Conservation (phyloP, 2,797 vertebrate species). For the Botia kubotai region DNA sequence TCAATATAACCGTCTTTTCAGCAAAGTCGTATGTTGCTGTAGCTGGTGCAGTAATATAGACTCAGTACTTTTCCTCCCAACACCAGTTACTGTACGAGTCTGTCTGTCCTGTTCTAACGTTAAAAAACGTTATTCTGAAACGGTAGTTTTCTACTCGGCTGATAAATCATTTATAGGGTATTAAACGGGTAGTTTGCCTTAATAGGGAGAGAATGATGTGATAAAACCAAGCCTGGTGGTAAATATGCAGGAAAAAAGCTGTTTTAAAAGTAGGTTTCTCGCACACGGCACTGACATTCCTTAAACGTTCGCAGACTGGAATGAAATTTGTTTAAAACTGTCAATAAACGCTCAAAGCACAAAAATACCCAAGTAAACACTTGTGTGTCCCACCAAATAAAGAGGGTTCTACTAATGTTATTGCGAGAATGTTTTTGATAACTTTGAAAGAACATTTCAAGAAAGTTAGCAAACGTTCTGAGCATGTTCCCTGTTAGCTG, state of each 20-base stretch:
- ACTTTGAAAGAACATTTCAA: no score
- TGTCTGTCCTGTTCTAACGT: constrained; percentile 7
- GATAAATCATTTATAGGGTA: constrained; percentile 31
- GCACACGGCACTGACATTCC: constrained; percentile 19
- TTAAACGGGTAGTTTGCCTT: constrained; percentile 14
- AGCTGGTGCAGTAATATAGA: constrained; percentile 62
- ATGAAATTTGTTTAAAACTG: constrained; percentile 44
- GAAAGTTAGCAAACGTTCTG: no score
- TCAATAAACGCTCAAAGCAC: constrained; percentile 60
- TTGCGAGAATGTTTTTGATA: no score
- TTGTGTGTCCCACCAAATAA: no score
- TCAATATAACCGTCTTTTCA: constrained; percentile 70
- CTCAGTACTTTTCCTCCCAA: constrained; percentile 72
- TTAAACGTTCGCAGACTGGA: constrained; percentile 34
- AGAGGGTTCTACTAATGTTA: no score
- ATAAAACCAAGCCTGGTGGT: constrained; percentile 22
- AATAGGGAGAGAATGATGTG: neutral
- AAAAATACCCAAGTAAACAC: constrained; percentile 55
- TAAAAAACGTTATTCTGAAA: constrained; percentile 30
- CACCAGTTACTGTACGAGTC: constrained; percentile 57
- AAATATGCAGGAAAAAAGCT: constrained; percentile 12
- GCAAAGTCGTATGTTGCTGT: constrained; percentile 65
- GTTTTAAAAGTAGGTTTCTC: constrained; percentile 13
- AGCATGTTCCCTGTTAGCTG: no score
- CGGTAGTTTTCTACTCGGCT: constrained; percentile 5